Evolutionary conservation across 2,797 vertebrate species (phyloP), one percentile per base, ranked within the genome.

Genomic region (Hippopotamyrus pictus): DNA sequence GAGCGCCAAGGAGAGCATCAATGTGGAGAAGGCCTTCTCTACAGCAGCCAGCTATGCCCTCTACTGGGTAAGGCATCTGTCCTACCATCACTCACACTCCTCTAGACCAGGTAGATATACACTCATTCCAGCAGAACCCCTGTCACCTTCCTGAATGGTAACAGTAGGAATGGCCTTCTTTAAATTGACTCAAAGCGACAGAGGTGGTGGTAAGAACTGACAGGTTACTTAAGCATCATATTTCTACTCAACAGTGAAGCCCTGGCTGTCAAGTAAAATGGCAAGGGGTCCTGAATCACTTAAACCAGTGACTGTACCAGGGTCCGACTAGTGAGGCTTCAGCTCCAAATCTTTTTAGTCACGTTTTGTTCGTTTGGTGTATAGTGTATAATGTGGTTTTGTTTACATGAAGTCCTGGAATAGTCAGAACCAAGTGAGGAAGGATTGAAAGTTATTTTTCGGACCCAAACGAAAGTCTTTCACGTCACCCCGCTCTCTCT

Each of bases 1-100:
- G 91, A 96, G 96, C 0, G 96, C 96, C 91, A 96, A 96, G 93
- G 95, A 94, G 65, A 91, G 95, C 91, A 94, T 95, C 92, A 96
- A 96, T 0, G 95, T 97, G 0, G 95, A 94, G 0, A 94, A 95
- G 59, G 96, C 96, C 53, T 97, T 97, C 0, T 95, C 96, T 92
- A 95, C 92, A 2, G 93, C 96, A 0, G 93, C 95, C 0, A 92
- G 93, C 88, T 93, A 93, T 90, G 96, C 96, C 0, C 88, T 96
- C 19, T 29, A n/a, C 0, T 94, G 93, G 91, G 96, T 97, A 91
- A 95, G 95, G 92, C 11, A 3, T 33, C 22, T 8, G 4, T 53
- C 4, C 3, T 84, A 12, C 3, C 29, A 12, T 59, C 14, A 19
- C 29, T 53, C 19, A 46, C 46, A 50, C 41, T 84, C 44, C 44